These are phyloP conservation scores for Arctopsyche grandis DNA, from an alignment of 1,140 invertebrate species.

Conservation along the genomic window DNA sequence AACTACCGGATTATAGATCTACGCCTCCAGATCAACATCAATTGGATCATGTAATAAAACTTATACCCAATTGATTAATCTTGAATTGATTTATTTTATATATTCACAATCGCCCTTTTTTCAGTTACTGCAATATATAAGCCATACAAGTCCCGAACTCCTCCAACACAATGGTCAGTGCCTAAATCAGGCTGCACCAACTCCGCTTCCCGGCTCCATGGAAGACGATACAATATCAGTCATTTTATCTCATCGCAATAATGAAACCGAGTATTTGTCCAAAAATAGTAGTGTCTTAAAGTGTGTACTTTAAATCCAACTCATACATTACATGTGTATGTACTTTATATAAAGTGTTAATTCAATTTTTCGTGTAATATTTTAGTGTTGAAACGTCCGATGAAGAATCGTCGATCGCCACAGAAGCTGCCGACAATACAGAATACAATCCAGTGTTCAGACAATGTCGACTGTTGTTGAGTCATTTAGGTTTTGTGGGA, in stretches of 20 bases:
- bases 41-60: slow-evolving; percentile 86
- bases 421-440: slow-evolving; percentile 32
- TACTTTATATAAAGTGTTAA: background rate
- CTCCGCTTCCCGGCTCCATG: slow-evolving; percentile 73
- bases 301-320: slow-evolving; percentile 32
- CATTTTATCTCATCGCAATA: slow-evolving; percentile 81
- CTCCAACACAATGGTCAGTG: slow-evolving; percentile 74
- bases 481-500: slow-evolving; percentile 88
- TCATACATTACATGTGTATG: background rate
- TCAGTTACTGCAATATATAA: slow-evolving; percentile 89
- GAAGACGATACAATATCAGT: slow-evolving; percentile 88
- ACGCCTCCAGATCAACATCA: slow-evolving; percentile 91
- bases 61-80: slow-evolving; percentile 26
- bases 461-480: slow-evolving; percentile 87
- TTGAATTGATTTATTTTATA: slow-evolving; percentile 25
- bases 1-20: slow-evolving; percentile 84
- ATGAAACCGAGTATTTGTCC: slow-evolving; percentile 77
- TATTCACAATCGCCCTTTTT: slow-evolving; percentile 17
- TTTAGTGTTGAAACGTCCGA: slow-evolving; percentile 55
- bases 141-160: slow-evolving; percentile 92
- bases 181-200: slow-evolving; percentile 77
- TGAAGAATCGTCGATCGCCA: slow-evolving; percentile 55
- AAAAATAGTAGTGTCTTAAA: slow-evolving; percentile 57
- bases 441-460: slow-evolving; percentile 70
- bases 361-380: background rate